Conservation (phyloP, 2,113 vertebrate species). For the Engraulis encrasicolus region DNA sequence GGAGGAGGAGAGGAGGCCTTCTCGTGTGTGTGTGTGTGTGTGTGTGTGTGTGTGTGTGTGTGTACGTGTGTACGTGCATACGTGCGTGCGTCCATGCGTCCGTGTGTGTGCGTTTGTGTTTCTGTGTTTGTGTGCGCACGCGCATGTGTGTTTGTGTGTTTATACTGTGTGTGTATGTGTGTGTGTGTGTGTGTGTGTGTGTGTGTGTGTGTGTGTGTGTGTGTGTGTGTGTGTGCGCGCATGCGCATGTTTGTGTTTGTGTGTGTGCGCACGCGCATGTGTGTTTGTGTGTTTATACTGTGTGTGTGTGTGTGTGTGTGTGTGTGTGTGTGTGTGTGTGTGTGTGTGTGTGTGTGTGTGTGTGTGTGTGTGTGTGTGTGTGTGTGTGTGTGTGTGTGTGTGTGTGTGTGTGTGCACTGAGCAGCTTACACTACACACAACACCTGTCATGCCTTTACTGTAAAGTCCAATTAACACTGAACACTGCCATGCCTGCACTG, state of each 20-base stretch:
- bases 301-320: constrained; percentile 25
- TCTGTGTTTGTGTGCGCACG: constrained; percentile 9
- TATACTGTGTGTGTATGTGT: constrained; percentile 22
- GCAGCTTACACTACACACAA: constrained; percentile 33
- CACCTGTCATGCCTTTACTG: constrained; percentile 46
- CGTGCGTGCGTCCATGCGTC: too few relatives aligned
- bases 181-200: constrained; percentile 9
- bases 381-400: constrained; percentile 24
- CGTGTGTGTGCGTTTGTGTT: constrained; percentile 21
- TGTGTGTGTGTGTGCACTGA: constrained; percentile 20
- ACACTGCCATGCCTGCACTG: constrained; percentile 53
- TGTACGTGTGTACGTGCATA: constrained; percentile 19
- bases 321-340: constrained; percentile 27
- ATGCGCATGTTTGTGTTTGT: too few relatives aligned
- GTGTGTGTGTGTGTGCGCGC: constrained; percentile 22
- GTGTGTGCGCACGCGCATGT: constrained; percentile 13
- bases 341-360: constrained; percentile 11
- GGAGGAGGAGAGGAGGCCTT: constrained; percentile 33
- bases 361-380: constrained; percentile 38
- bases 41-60: constrained; percentile 14
- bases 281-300: too few relatives aligned
- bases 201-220: constrained; percentile 19
- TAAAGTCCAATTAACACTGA: constrained; percentile 63
- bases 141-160: too few relatives aligned
- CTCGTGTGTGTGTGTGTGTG: constrained; percentile 37